Conservation (phyloP, 2,797 vertebrate species). For the Ispidina lecontei region DNA sequence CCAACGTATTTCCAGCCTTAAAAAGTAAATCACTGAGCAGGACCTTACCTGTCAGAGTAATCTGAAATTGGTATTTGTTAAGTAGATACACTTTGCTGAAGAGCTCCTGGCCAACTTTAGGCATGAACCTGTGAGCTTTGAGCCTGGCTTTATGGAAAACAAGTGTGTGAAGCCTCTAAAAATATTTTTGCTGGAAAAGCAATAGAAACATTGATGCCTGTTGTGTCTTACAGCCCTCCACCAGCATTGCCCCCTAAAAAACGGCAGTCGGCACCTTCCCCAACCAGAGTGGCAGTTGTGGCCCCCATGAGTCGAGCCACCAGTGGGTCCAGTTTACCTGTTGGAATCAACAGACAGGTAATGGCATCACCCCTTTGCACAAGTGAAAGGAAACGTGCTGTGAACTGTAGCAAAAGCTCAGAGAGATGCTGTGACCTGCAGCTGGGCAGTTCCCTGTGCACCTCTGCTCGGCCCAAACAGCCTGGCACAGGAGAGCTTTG, state of each 20-base stretch:
- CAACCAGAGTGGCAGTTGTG: slow-evolving; percentile 93
- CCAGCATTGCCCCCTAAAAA: slow-evolving; percentile 96
- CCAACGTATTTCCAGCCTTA: not conserved
- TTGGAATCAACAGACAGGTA: slow-evolving; percentile 93
- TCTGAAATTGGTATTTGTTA: not conserved
- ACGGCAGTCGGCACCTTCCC: slow-evolving; percentile 93
- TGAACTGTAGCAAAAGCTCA: not conserved
- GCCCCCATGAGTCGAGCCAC: slow-evolving; percentile 94
- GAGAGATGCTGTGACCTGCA: not conserved
- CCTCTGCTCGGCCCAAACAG: not conserved
- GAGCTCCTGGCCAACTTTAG: not conserved
- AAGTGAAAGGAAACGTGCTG: not conserved
- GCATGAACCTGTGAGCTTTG: not conserved
- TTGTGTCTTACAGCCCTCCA: slow-evolving; percentile 80
- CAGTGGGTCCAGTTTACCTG: slow-evolving; percentile 91
- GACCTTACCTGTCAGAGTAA: not conserved
- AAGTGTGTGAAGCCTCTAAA: not conserved
- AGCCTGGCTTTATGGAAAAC: not conserved
- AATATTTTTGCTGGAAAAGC: not conserved
- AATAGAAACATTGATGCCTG: not conserved
- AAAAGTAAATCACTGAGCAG: not conserved
- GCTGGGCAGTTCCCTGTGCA: not conserved
- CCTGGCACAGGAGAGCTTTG: not conserved
- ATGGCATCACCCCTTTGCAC: not conserved
- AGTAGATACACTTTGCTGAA: not conserved